A percentile compares a stretch with the other conserved stretches of the same genome.
These are phyloP conservation scores for Eleutherodactylus coqui DNA, from an alignment of 2,797 vertebrate genomes.

Conservation along the genomic window DNA sequence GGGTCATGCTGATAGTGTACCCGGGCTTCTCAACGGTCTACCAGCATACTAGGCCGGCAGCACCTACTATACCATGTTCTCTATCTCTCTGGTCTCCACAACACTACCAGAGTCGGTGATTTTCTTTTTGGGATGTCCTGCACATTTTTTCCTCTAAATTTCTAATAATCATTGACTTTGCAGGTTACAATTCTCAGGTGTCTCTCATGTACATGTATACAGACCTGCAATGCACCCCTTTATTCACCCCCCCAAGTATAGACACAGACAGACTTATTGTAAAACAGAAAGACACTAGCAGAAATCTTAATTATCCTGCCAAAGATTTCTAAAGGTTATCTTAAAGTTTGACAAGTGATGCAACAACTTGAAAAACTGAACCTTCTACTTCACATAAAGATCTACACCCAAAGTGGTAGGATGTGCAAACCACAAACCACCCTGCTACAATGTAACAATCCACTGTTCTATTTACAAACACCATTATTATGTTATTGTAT, in stretches of 20 bases:
- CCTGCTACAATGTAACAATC: not conserved
- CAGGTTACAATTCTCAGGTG: not conserved
- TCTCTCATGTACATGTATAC: not conserved
- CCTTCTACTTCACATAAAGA: not conserved
- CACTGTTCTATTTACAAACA: not conserved
- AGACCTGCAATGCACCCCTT: not conserved
- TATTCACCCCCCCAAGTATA: not conserved
- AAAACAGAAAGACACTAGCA: not conserved
- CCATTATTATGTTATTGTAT: not conserved
- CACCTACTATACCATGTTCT: too few species aligned
- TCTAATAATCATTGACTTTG: not conserved
- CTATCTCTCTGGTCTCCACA: too few species aligned
- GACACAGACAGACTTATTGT: not conserved
- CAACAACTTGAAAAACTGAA: slow-evolving; percentile 35
- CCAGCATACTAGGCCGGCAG: too few species aligned
- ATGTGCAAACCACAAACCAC: not conserved
- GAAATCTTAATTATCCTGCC: not conserved
- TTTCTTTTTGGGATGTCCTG: too few species aligned
- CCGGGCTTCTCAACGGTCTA: too few species aligned
- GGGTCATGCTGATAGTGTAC: too few species aligned
- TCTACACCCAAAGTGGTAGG: slow-evolving; percentile 22
- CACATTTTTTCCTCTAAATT: too few species aligned
- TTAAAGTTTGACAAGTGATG: slow-evolving; percentile 30
- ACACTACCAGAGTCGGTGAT: too few species aligned
- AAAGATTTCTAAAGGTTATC: slow-evolving; percentile 21